These are phyloP conservation scores for Parthenolecanium corni DNA, from an alignment of 2,888 invertebrate species.

Conservation along the genomic window DNA sequence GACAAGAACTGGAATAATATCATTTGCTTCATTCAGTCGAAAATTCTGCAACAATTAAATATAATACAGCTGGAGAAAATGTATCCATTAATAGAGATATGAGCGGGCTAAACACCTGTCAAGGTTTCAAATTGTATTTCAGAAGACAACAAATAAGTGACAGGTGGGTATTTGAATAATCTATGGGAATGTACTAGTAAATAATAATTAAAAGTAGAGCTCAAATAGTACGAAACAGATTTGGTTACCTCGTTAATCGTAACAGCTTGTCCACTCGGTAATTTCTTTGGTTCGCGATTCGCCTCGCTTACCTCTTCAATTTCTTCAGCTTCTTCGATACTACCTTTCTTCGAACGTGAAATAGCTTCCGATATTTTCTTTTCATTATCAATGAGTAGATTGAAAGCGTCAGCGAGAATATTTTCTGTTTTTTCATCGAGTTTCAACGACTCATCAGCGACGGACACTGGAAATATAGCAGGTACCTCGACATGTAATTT, in stretches of 20 bases:
- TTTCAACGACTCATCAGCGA: constrained; percentile 11
- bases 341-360: neutral
- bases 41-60: neutral
- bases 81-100: neutral
- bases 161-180: neutral
- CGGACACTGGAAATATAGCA: constrained; percentile 1
- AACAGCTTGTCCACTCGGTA: neutral
- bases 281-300: constrained; percentile 7
- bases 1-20: constrained; percentile 6
- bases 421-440: constrained; percentile 15
- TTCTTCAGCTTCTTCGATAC: constrained; percentile 12
- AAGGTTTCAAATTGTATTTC: no score
- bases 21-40: constrained; percentile 6
- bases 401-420: constrained; percentile 15
- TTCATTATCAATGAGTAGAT: constrained; percentile 13
- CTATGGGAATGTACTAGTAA: neutral
- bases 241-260: constrained; percentile 10
- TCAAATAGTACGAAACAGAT: neutral
- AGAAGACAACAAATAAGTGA: neutral
- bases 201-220: neutral
- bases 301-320: constrained; percentile 13
- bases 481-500: no score
- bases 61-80: neutral
- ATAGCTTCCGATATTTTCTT: constrained; percentile 17
- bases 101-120: no score